Percentiles rank a stretch among this genome's conserved stretches.
Conservation (phyloP, 1,140 invertebrate genomes). For the Coptotermes formosanus region DNA sequence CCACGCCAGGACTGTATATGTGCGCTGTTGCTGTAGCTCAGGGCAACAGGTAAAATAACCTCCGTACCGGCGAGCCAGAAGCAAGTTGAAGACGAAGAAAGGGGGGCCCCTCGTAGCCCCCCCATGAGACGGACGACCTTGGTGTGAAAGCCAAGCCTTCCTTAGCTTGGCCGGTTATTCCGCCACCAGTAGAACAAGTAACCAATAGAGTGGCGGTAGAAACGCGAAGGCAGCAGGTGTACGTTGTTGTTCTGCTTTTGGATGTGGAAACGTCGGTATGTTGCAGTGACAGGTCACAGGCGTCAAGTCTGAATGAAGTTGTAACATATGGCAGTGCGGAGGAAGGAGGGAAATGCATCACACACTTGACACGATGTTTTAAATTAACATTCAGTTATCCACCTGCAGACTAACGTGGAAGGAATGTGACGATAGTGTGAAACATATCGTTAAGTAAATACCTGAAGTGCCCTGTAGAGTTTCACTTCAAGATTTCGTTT, state of each 20-base stretch:
- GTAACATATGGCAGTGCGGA: too few species aligned
- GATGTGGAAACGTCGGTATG: not conserved
- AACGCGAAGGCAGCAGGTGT: not conserved
- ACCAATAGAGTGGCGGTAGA: not conserved
- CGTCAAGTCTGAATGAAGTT: too few species aligned
- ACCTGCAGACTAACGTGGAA: too few species aligned
- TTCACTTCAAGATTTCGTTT: too few species aligned
- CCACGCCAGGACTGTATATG: not conserved
- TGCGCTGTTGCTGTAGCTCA: not conserved
- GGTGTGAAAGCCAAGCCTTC: slow-evolving; percentile 8
- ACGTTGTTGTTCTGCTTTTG: not conserved
- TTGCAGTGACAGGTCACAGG: not conserved
- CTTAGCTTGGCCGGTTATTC: not conserved
- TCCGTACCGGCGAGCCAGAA: not conserved
- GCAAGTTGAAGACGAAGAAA: not conserved
- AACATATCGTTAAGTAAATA: too few species aligned
- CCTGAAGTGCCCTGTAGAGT: too few species aligned
- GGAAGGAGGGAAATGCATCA: too few species aligned
- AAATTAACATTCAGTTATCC: too few species aligned
- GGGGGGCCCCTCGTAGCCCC: not conserved
- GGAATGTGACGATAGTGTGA: too few species aligned
- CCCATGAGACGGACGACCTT: not conserved
- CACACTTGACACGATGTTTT: too few species aligned
- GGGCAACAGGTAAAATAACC: not conserved
- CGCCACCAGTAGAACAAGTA: not conserved